phyloP scores from a whole-genome alignment of 2,113 vertebrate genomes.

The Physeter macrocephalus region DNA sequence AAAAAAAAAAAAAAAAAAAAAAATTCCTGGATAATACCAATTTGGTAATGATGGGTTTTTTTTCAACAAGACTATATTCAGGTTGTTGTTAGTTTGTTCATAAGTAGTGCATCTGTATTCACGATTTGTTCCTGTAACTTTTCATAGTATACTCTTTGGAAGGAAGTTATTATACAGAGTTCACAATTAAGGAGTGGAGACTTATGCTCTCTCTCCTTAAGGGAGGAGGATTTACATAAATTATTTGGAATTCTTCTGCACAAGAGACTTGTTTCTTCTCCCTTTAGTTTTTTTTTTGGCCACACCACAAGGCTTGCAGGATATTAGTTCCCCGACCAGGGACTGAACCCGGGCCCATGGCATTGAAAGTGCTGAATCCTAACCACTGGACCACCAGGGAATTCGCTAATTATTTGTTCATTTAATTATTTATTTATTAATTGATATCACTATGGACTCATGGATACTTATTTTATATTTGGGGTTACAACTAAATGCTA shows the following conservation, averaged over 20 bases:
- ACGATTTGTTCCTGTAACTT: neutral
- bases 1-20: no score
- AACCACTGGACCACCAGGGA: neutral
- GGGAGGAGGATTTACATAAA: neutral
- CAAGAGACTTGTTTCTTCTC: neutral
- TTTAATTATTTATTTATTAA: constrained; percentile 1
- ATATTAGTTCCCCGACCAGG: neutral
- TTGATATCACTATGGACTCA: neutral
- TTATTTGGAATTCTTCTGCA: constrained; percentile 9
- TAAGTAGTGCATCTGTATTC: neutral
- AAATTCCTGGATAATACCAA: no score
- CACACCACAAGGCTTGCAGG: neutral
- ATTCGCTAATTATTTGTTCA: neutral
- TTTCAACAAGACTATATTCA: neutral
- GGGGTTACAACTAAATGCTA: neutral
- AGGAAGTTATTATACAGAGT: neutral
- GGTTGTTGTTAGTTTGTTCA: neutral
- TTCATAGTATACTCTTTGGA: neutral
- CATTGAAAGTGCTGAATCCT: neutral
- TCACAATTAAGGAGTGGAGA: neutral
- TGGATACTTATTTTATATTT: constrained; percentile 22
- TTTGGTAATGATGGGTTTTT: neutral
- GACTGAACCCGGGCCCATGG: neutral
- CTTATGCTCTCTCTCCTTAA: neutral
- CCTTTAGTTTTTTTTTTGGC: neutral